Evolutionary conservation across 2,113 vertebrate species (phyloP), one percentile per base, ranked within the genome.

Genomic region (Leuciscus idus): DNA sequence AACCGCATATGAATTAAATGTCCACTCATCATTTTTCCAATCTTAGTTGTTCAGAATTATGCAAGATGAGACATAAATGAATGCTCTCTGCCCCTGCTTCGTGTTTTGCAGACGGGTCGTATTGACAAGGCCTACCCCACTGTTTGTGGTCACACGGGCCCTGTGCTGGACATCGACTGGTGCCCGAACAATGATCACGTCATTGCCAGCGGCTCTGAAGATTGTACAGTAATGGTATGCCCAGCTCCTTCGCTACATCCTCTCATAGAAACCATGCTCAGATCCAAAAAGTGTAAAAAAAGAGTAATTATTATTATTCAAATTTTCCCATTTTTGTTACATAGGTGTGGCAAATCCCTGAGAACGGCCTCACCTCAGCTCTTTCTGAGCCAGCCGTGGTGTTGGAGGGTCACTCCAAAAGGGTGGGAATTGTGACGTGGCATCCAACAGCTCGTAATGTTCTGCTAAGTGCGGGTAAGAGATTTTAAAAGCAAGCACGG

Each of bases 291-390:
- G 19, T 21, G 19, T 19, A 10, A 43, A 43, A 43, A 43, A 1
- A 23, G 17, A 59, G 5, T 64, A 17, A 50, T 17, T 74, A 74
- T 46, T 26, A 33, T 55, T 10, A 21, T 36, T 57, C 33, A 77
- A 55, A 55, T 11, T 5, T 78, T 19, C 12, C 77, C 3, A 30
- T 59, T 85, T 48, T 73, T 33, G 23, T 21, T 9, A 48, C 46
- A 23, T 89, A 99, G 98, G 97, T 99, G 12, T 99, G 98, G 98
- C 98, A 99, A 95, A 98, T 99, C 39, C 97, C 98, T 0, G 98
- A 99, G 90, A 98, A 97, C 0, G 98, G 98, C 1, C 95, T 99
- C 83, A 96, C 96, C 9, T 91, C 93, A 23, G 93, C 98, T 64
- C 94, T 98, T 83, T 97, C 97, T 0, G 97, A 99, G 86, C 97